Evolutionary conservation across 2,888 invertebrate genomes (phyloP).

Genomic region (Trichopria drosophilae): DNA sequence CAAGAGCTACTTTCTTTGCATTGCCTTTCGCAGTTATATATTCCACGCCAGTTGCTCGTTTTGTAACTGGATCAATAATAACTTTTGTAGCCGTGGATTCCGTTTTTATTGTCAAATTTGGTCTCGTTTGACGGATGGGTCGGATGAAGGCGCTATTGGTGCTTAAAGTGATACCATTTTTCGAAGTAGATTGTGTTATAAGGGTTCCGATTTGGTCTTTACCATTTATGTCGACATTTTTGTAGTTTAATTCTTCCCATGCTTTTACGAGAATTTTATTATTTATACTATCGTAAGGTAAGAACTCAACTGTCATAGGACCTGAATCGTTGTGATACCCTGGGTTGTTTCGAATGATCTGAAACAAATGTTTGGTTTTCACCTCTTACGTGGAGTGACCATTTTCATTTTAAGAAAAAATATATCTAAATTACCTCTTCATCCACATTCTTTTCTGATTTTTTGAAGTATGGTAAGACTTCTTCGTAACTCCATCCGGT

Average conservation of each 20-base stretch:
- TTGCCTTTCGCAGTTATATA: background rate
- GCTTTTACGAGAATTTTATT: slow-evolving; percentile 4
- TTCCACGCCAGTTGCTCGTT: slow-evolving; percentile 16
- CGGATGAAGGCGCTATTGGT: slow-evolving; percentile 20
- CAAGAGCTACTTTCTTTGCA: background rate
- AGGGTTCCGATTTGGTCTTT: slow-evolving; percentile 4
- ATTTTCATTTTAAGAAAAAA: no score
- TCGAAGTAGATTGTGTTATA: slow-evolving; percentile 4
- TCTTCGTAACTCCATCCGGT: slow-evolving; percentile 13
- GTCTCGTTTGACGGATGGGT: slow-evolving; percentile 29
- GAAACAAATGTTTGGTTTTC: no score
- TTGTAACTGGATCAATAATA: slow-evolving; percentile 7
- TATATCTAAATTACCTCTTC: no score
- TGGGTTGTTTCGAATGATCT: no score
- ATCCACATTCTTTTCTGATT: no score
- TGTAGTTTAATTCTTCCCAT: slow-evolving; percentile 10
- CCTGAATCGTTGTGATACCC: no score
- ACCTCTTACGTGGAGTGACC: no score
- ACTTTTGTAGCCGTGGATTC: slow-evolving; percentile 5
- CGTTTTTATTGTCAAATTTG: slow-evolving; percentile 25
- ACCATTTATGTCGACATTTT: slow-evolving; percentile 13
- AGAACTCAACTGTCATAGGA: background rate
- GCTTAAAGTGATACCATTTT: slow-evolving; percentile 15
- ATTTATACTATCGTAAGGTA: slow-evolving; percentile 1
- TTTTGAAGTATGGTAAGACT: slow-evolving; percentile 16